These are phyloP conservation scores for Fratercula arctica DNA, from an alignment of 2,797 vertebrate species.

Conservation along the genomic window DNA sequence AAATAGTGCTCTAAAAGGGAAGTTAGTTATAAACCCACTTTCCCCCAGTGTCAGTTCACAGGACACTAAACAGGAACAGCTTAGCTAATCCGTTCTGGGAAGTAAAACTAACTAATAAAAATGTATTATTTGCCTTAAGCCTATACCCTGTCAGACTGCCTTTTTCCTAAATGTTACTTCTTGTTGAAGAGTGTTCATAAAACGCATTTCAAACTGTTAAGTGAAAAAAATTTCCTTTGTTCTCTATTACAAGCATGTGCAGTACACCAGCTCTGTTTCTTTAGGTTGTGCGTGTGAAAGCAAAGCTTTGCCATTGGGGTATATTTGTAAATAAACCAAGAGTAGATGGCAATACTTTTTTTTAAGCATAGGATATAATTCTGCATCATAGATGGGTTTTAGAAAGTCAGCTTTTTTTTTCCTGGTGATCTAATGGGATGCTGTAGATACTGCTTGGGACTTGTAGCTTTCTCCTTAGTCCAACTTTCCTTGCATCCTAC, in stretches of 20 bases:
- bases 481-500: neutral
- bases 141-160: neutral
- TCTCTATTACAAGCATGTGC: neutral
- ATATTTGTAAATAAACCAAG: neutral
- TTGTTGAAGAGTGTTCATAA: neutral
- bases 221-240: neutral
- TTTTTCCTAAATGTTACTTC: neutral
- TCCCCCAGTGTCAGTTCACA: neutral
- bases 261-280: neutral
- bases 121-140: neutral
- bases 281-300: neutral
- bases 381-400: neutral
- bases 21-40: slow-evolving; percentile 39
- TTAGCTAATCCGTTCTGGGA: neutral
- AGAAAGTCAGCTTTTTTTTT: neutral
- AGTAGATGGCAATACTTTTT: neutral
- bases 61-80: neutral
- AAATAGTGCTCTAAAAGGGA: neutral
- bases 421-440: neutral
- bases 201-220: neutral
- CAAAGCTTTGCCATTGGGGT: neutral
- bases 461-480: neutral
- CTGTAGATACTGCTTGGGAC: neutral
- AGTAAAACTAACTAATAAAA: neutral
- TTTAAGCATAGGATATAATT: neutral